Evolutionary conservation across 2,888 invertebrate genomes (phyloP).

Genomic region (Campoplex nolae): DNA sequence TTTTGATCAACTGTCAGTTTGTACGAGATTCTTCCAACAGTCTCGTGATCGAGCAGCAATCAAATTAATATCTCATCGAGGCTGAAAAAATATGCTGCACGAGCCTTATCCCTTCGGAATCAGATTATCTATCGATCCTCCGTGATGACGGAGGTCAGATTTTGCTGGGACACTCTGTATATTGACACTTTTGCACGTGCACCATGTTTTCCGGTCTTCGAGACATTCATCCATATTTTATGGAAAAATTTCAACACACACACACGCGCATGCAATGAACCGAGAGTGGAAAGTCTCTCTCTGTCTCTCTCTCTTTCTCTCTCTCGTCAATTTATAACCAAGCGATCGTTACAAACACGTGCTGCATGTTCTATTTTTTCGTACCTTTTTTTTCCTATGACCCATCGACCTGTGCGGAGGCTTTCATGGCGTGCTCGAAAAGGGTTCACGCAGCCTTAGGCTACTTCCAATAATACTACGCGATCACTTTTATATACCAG

Average conservation of each 20-base stretch:
- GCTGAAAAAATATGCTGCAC: neutral
- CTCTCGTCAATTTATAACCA: slow-evolving; percentile 62
- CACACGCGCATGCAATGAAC: slow-evolving; percentile 6
- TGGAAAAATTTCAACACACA: slow-evolving; percentile 35
- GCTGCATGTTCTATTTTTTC: slow-evolving; percentile 64
- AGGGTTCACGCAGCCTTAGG: slow-evolving; percentile 29
- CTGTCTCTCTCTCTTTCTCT: too few relatives aligned
- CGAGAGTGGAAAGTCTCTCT: neutral
- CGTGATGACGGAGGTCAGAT: neutral
- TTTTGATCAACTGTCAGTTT: too few relatives aligned
- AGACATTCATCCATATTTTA: slow-evolving; percentile 52
- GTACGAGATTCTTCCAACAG: neutral
- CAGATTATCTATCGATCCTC: neutral
- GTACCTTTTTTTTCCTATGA: slow-evolving; percentile 1
- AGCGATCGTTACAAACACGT: slow-evolving; percentile 66
- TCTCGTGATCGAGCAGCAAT: neutral
- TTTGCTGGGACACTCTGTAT: neutral
- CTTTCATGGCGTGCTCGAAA: slow-evolving; percentile 13
- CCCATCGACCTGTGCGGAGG: neutral
- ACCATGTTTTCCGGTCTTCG: slow-evolving; percentile 25
- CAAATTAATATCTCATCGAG: neutral
- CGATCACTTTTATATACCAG: neutral
- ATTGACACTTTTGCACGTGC: neutral
- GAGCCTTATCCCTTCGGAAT: neutral
- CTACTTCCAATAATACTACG: slow-evolving; percentile 28